Conservation (phyloP, 2,888 invertebrate genomes). For the Drosophila fulvimacula region DNA sequence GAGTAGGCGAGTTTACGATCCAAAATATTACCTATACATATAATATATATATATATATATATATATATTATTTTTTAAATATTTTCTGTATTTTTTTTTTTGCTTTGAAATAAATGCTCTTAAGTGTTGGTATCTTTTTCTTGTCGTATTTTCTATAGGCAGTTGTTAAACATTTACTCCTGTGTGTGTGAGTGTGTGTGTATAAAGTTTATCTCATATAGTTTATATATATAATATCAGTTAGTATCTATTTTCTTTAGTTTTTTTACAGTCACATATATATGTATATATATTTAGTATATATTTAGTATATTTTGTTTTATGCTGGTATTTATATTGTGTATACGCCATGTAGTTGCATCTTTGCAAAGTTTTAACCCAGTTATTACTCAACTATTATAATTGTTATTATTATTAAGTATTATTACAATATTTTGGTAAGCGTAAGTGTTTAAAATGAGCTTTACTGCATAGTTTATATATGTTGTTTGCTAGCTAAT, state of each 20-base stretch:
- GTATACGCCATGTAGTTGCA: conserved; percentile 46
- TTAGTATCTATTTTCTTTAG: conserved; percentile 46
- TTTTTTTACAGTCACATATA: conserved; percentile 68
- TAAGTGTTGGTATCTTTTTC: conserved; percentile 35
- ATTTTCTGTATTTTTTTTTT: neutral
- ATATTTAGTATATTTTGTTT: conserved; percentile 25
- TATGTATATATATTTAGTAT: conserved; percentile 29
- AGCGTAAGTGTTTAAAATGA: conserved; percentile 77
- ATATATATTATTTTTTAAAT: neutral
- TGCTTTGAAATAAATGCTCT: conserved; percentile 68
- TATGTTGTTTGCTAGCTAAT: conserved; percentile 63
- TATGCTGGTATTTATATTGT: conserved; percentile 38
- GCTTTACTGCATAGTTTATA: conserved; percentile 57
- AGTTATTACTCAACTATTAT: conserved; percentile 31
- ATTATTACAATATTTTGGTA: conserved; percentile 66
- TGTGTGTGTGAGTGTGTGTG: conserved; percentile 34
- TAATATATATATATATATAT: neutral
- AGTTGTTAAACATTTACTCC: conserved; percentile 62
- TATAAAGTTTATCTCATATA: conserved; percentile 55
- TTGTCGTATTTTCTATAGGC: conserved; percentile 62
- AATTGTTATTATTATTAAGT: conserved; percentile 19
- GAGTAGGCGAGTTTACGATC: conserved; percentile 70
- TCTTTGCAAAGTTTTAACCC: conserved; percentile 34
- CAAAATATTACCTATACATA: conserved; percentile 44
- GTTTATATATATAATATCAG: conserved; percentile 61